These are phyloP conservation scores for Megalopta genalis DNA, from an alignment of 1,140 invertebrate genomes.

Conservation along the genomic window DNA sequence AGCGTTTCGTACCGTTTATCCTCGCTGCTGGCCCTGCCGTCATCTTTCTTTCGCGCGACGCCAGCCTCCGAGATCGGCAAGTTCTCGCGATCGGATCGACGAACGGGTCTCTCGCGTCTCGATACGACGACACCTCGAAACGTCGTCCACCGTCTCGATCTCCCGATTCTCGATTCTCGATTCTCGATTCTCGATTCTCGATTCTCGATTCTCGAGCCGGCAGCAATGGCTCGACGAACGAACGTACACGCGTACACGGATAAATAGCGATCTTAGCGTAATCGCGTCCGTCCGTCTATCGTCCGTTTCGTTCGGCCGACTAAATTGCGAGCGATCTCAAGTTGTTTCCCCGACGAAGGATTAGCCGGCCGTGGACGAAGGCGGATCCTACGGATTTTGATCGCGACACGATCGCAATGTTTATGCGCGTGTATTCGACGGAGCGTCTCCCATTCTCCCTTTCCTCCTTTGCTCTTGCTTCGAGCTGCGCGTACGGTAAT, in stretches of 20 bases:
- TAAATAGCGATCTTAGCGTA: neutral
- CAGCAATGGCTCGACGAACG: neutral
- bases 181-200: no score
- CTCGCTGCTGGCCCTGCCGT: no score
- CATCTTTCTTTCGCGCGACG: no score
- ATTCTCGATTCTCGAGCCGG: no score
- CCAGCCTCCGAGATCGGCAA: no score
- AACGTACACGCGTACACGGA: neutral
- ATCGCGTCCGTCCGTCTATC: neutral
- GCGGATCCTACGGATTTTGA: constrained; percentile 26
- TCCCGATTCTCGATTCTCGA: no score
- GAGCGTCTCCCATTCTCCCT: neutral
- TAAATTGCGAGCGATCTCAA: neutral
- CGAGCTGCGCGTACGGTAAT: neutral
- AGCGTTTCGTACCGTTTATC: no score
- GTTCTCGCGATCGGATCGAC: no score
- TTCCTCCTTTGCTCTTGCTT: neutral
- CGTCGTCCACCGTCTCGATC: neutral
- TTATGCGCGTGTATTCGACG: neutral
- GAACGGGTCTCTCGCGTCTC: no score
- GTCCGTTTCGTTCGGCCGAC: neutral
- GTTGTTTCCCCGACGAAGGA: neutral
- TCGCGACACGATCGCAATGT: constrained; percentile 14
- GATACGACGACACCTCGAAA: no score
- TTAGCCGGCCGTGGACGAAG: neutral